Conservation (phyloP, 2,797 vertebrate genomes). For the Sebastes itinus region DNA sequence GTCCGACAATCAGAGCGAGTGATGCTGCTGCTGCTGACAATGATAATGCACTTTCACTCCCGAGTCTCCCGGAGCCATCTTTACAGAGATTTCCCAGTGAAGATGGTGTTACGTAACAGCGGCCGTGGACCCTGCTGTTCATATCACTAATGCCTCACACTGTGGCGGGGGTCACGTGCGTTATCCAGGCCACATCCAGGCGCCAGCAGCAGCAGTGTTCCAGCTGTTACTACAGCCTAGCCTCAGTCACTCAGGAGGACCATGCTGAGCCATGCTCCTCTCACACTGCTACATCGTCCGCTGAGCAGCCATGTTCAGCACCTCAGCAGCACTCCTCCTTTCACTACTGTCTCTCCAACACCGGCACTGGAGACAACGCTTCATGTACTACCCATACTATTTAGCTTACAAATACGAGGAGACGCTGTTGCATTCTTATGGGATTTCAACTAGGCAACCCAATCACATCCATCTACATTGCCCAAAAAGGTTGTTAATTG, state of each 20-base stretch:
- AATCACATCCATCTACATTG: too few species aligned
- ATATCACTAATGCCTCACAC: slow-evolving; percentile 81
- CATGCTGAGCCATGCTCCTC: slow-evolving; percentile 52
- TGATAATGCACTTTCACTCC: slow-evolving; percentile 72
- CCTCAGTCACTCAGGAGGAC: slow-evolving; percentile 66
- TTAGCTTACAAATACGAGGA: neutral
- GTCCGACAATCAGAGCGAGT: slow-evolving; percentile 35
- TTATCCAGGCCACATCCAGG: slow-evolving; percentile 76
- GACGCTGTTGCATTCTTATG: neutral
- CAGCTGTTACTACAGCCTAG: slow-evolving; percentile 79
- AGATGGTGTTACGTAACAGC: slow-evolving; percentile 75
- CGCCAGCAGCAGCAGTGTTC: slow-evolving; percentile 70
- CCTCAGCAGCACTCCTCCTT: slow-evolving; percentile 1
- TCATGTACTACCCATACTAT: neutral
- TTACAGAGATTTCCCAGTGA: slow-evolving; percentile 75
- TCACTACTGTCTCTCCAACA: neutral
- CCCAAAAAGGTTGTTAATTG: too few species aligned
- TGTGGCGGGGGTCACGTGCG: slow-evolving; percentile 74
- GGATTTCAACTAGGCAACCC: neutral
- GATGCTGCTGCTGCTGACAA: slow-evolving; percentile 44
- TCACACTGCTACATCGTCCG: slow-evolving; percentile 32
- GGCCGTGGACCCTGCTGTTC: slow-evolving; percentile 78
- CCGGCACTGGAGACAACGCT: neutral
- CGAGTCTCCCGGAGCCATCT: slow-evolving; percentile 62
- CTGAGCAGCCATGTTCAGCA: slow-evolving; percentile 47